phyloP scores from a whole-genome alignment of 2,797 vertebrate genomes.

The Allobates femoralis region DNA sequence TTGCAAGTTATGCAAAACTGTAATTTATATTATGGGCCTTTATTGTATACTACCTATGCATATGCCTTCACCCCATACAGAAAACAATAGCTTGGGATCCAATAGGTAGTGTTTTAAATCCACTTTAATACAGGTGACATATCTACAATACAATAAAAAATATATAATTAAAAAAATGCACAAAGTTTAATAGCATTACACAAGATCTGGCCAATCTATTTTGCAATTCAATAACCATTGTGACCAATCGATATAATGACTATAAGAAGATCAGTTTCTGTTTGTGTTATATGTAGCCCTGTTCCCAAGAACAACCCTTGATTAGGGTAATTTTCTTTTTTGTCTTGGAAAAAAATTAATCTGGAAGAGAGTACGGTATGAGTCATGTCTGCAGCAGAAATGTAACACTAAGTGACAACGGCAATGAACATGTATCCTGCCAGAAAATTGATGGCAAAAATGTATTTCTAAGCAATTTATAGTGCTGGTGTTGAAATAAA shows the following conservation, averaged over 20 bases:
- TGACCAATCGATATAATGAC: too few relatives aligned
- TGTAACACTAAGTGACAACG: slow-evolving; percentile 64
- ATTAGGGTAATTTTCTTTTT: slow-evolving; percentile 60
- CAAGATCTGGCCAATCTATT: not conserved
- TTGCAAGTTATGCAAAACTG: too few relatives aligned
- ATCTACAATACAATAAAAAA: not conserved
- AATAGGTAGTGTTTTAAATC: not conserved
- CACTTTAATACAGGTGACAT: not conserved
- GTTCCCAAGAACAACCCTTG: slow-evolving; percentile 55
- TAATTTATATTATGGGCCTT: too few relatives aligned
- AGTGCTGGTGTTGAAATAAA: not conserved
- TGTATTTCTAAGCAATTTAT: slow-evolving; percentile 39
- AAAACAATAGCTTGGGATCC: not conserved
- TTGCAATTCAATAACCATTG: not conserved
- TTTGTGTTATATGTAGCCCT: not conserved
- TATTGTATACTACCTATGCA: too few relatives aligned
- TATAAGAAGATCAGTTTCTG: slow-evolving; percentile 27
- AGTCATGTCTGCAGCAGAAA: slow-evolving; percentile 56
- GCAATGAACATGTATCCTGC: slow-evolving; percentile 46
- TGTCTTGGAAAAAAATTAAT: slow-evolving; percentile 56
- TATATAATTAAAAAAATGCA: not conserved
- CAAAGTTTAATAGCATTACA: not conserved
- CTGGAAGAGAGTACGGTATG: slow-evolving; percentile 20
- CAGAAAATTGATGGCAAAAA: slow-evolving; percentile 29
- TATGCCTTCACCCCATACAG: too few relatives aligned